Evolutionary conservation across 2,113 vertebrate genomes (phyloP).

Genomic region (Pelmatolapia mariae): DNA sequence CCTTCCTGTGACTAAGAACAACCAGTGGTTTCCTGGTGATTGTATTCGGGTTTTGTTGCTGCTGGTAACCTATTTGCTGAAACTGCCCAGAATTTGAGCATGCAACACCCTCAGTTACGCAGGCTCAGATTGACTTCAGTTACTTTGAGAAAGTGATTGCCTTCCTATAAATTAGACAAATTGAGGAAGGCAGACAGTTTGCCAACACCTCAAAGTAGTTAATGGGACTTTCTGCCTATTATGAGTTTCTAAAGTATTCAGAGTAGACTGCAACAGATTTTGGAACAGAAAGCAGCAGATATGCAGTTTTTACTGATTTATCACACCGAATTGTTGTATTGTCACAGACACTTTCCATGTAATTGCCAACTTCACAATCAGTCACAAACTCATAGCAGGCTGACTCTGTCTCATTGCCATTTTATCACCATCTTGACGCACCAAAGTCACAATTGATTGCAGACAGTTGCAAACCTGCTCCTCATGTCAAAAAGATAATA

Average conservation of each 20-base stretch:
- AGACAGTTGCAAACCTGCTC: not conserved
- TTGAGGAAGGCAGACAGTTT: not conserved
- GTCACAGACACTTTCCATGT: not conserved
- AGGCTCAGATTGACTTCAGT: not conserved
- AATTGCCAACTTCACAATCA: not conserved
- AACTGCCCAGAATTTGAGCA: not conserved
- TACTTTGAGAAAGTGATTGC: fast-evolving
- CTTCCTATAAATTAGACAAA: not conserved
- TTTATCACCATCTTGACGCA: not conserved
- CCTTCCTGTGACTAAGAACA: not conserved
- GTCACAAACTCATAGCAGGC: not conserved
- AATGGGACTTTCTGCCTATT: not conserved
- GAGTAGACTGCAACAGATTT: not conserved
- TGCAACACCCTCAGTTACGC: not conserved
- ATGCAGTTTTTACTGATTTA: not conserved
- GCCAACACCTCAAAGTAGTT: not conserved
- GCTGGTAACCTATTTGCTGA: not conserved
- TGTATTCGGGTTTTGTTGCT: not conserved
- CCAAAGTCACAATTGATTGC: fast-evolving
- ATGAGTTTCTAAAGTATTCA: not conserved
- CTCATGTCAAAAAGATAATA: not conserved
- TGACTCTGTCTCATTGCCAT: not conserved
- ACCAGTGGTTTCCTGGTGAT: not conserved
- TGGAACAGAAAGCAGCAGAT: not conserved
- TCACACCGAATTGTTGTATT: not conserved